Percentiles rank a stretch among this genome's conserved stretches.
Evolutionary conservation across 2,113 vertebrate genomes (phyloP).

Genomic region (Xenus cinereus): DNA sequence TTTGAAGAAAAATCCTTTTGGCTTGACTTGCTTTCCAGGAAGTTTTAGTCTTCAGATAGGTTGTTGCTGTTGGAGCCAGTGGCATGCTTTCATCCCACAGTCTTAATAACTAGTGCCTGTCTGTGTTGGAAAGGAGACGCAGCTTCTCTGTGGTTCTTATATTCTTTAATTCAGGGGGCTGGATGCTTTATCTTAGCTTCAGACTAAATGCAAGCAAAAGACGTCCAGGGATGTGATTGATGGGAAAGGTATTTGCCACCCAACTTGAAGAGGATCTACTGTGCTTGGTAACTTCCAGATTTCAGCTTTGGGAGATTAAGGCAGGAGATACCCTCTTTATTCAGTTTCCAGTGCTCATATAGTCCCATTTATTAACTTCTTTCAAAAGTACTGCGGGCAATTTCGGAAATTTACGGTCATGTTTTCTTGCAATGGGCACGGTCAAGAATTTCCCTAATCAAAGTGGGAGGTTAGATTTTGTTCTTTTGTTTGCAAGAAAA

Average conservation of each 20-base stretch:
- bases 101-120: neutral
- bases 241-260: neutral
- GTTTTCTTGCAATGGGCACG: neutral
- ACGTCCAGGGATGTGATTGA: neutral
- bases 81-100: neutral
- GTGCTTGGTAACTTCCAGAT: neutral
- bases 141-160: neutral
- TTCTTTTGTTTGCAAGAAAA: neutral
- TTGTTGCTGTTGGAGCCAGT: neutral
- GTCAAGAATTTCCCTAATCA: neutral
- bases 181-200: neutral
- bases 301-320: neutral
- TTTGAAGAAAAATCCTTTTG: neutral
- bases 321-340: neutral
- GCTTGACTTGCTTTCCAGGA: neutral
- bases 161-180: neutral
- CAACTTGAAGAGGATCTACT: neutral
- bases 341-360: neutral
- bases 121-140: neutral
- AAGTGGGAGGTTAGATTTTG: neutral
- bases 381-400: neutral
- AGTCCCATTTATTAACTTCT: neutral
- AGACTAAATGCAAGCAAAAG: neutral
- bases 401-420: neutral
- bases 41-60: neutral